Base-by-base conservation (phyloP, 2,888 invertebrate genomes). In the Heliconius hortense region DNA sequence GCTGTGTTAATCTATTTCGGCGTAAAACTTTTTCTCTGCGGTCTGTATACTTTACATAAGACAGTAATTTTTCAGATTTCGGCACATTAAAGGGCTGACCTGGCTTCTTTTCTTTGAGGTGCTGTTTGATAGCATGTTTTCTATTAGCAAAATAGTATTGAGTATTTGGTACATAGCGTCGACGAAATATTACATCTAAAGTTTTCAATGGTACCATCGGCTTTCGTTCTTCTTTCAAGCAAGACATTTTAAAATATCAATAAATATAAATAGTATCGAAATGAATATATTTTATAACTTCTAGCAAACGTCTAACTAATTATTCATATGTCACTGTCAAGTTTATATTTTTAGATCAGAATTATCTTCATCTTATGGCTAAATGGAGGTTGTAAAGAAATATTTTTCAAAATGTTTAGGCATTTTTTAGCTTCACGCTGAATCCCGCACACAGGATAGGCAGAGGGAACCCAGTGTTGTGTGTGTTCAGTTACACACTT, bases 11-110 rank as follows among this genome's bases (percentile, higher is more conserved):
- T 79, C 89, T 87, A 71, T 87, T 82, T 75, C 81, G 85, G 39
- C 83, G 79, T n/a, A 79, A 80, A 28, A 88, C 74, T 80, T 93
- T 93, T 80, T 92, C 90, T 79, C 87, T 89, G 62, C 89, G 87
- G 79, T 94, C 94, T 79, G 90, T 93, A 76, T 92, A 94, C 80
- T 91, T 94, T 78, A 94, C 91, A 77, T 92, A 94, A 0, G 94
- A 93, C 7, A 94, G 79, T 53, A 94, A 80, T 76, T 93, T 93
- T 79, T 93, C 91, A 35, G 93, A 91, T 76, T 79, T 86, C n/a
- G 93, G 93, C 10, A 91, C 83, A 48, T 86, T 85, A 79, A 92
- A 94, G 0, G 92, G 91, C 76, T 83, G 86, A 60, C 81, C 78
- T 11, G 82, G 82, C 80, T 88, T 90, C 60, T 80, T 82, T 64